Percentiles rank a stretch among this genome's conserved stretches.
These are phyloP conservation scores for Neoitamus cyanurus DNA, from an alignment of 2,888 invertebrate species.

Conservation along the genomic window DNA sequence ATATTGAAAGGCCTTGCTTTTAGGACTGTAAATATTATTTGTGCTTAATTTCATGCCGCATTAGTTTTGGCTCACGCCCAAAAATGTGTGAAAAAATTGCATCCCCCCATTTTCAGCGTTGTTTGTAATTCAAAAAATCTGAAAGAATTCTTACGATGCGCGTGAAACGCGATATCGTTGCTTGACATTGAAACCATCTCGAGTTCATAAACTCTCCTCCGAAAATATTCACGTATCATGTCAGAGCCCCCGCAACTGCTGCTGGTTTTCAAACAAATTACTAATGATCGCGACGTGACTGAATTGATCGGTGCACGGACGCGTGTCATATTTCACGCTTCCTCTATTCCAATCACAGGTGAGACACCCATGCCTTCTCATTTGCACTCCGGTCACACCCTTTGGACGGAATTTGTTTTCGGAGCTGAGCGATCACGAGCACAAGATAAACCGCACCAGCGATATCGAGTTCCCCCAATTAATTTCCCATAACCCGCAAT, in stretches of 20 bases:
- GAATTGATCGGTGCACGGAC: conserved; percentile 4
- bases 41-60: no score
- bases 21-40: no score
- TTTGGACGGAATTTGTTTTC: neutral
- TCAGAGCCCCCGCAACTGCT: neutral
- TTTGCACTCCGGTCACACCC: neutral
- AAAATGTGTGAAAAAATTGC: no score
- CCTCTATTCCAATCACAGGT: neutral
- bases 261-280: neutral
- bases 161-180: neutral
- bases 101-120: no score
- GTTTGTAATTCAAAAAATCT: no score
- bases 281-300: conserved; percentile 13
- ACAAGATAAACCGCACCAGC: neutral
- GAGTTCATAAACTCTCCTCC: neutral
- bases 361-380: neutral
- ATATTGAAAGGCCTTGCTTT: no score
- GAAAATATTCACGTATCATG: neutral
- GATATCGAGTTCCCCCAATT: conserved; percentile 11
- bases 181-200: neutral
- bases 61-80: no score
- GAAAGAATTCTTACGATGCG: neutral
- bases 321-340: neutral
- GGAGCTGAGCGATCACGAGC: neutral
- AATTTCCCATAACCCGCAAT: conserved; percentile 28